phyloP scores from a whole-genome alignment of 2,888 invertebrate species.

The Drosophila fulvimacula region DNA sequence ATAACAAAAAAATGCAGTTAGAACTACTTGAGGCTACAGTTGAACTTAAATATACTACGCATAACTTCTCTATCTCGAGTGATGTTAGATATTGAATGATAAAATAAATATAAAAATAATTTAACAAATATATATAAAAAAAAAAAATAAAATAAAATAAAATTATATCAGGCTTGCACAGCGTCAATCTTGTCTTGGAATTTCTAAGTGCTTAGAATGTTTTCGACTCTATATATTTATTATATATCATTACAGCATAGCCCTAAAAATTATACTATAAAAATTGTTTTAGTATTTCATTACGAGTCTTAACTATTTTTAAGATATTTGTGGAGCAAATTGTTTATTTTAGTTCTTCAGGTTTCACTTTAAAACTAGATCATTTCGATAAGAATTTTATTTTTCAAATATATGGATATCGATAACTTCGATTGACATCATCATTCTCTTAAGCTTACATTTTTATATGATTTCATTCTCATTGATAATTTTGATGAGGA shows the following conservation, averaged over 20 bases:
- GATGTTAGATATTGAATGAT: background rate
- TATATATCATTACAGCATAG: background rate
- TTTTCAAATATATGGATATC: too few relatives aligned
- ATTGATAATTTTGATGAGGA: too few relatives aligned
- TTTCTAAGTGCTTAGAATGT: background rate
- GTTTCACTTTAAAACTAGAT: background rate
- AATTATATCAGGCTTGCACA: background rate
- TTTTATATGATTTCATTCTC: too few relatives aligned
- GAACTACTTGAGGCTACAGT: background rate
- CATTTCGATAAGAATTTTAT: too few relatives aligned
- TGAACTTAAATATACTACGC: conserved; percentile 34
- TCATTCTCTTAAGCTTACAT: too few relatives aligned
- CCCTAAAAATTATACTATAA: conserved; percentile 28
- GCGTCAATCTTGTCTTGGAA: background rate
- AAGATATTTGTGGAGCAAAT: background rate
- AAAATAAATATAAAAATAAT: background rate
- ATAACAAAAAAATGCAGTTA: conserved; percentile 23
- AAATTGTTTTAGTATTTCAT: background rate
- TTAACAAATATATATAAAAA: too few relatives aligned
- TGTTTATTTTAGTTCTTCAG: background rate
- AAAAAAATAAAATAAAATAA: too few relatives aligned
- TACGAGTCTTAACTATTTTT: background rate
- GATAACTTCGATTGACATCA: too few relatives aligned
- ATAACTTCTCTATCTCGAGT: background rate
- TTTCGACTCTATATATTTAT: background rate